Conservation (phyloP, 1,140 invertebrate genomes). For the Drosophila rhopaloa region DNA sequence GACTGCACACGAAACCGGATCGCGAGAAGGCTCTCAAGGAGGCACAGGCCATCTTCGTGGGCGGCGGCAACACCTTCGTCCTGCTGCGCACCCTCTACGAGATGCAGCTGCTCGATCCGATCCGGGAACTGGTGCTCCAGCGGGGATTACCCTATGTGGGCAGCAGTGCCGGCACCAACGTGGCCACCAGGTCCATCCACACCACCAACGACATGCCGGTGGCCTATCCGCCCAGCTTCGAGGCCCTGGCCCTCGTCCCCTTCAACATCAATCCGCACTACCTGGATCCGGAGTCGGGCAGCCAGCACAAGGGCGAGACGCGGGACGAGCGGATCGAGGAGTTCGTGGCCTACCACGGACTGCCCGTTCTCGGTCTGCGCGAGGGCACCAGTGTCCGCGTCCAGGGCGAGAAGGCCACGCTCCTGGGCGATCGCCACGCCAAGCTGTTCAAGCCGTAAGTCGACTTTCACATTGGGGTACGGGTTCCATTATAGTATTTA, state of each 20-base stretch:
- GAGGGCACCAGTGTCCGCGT: constrained; percentile 90
- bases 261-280: constrained; percentile 96
- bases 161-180: constrained; percentile 93
- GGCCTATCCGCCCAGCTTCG: constrained; percentile 90
- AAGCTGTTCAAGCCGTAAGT: constrained; percentile 89
- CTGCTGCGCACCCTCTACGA: constrained; percentile 90
- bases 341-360: constrained; percentile 87
- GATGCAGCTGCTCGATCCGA: constrained; percentile 88
- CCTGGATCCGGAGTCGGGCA: constrained; percentile 87
- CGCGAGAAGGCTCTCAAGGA: constrained; percentile 86
- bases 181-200: constrained; percentile 91
- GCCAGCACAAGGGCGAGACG: constrained; percentile 91
- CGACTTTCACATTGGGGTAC: too few species aligned
- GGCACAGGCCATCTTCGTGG: constrained; percentile 90
- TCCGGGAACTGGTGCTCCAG: constrained; percentile 87
- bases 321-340: constrained; percentile 89
- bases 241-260: constrained; percentile 90
- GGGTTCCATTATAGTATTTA: too few species aligned
- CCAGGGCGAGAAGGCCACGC: constrained; percentile 86
- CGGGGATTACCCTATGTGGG: constrained; percentile 91
- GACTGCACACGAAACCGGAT: constrained; percentile 87
- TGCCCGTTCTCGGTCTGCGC: constrained; percentile 88
- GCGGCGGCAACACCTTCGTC: constrained; percentile 92
- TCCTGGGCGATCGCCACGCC: constrained; percentile 88
- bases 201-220: constrained; percentile 93